Conservation (phyloP, 2,113 vertebrate species). For the Eonycteris spelaea region DNA sequence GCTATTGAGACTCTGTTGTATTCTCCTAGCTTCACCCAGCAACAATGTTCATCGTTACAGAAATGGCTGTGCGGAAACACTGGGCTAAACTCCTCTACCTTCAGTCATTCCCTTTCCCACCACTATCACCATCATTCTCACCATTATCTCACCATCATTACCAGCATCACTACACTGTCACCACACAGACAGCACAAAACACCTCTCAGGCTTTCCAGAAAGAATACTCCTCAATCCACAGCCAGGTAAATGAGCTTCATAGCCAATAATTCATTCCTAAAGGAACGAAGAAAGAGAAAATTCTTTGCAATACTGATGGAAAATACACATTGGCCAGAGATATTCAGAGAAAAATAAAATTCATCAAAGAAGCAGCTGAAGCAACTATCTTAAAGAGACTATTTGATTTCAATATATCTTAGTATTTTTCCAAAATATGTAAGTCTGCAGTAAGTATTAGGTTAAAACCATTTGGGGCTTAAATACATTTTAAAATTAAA, state of each 20-base stretch:
- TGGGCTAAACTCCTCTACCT: rapidly evolving
- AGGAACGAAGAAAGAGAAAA: not conserved
- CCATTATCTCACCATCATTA: no score
- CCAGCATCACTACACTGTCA: not conserved
- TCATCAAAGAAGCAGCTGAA: not conserved
- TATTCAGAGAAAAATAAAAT: constrained; percentile 21
- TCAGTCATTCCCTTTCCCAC: not conserved
- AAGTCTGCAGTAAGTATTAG: not conserved
- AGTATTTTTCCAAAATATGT: not conserved
- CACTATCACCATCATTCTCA: not conserved
- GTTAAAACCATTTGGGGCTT: not conserved
- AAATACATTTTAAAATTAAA: constrained; percentile 4
- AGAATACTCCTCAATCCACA: not conserved
- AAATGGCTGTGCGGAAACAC: not conserved
- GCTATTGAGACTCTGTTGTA: not conserved
- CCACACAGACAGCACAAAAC: not conserved
- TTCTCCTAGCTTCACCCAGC: not conserved
- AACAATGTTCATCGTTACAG: not conserved
- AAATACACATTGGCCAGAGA: not conserved
- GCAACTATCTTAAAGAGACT: not conserved
- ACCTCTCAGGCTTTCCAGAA: not conserved
- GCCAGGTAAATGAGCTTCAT: not conserved
- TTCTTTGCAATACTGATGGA: not conserved
- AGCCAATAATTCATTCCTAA: not conserved
- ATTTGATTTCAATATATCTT: not conserved